Evolutionary conservation across 2,113 vertebrate species (phyloP), one percentile per base, ranked within the genome.

Genomic region (Microtus oregoni): DNA sequence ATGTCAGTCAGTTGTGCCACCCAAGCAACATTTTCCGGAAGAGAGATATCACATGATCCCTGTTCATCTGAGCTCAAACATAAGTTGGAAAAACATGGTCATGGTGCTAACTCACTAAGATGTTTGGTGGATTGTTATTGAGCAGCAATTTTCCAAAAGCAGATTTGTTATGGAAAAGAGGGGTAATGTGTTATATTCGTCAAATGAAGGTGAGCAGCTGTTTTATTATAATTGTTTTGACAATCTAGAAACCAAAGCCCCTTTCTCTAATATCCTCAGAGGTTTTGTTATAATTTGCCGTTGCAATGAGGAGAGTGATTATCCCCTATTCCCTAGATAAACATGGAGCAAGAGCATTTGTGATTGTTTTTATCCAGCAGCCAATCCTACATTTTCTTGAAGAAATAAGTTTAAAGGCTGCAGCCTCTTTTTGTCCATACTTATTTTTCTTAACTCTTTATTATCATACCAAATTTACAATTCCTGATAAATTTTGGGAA

Each of bases 181-280:
- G 83, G 58, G 28, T 95, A 63, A 79, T 75, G 92, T 87, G 63
- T 90, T 92, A 79, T 91, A 79, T 87, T 92, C 47, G 38, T 92
- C 70, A 58, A 20, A 67, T 72, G 90, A 83, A 96, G 88, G 89
- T 52, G 96, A 92, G 72, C 92, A 92, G 94, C 91, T 86, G 90
- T 92, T 93, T 87, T 76, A 90, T 90, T 78, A 11, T 77, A 44
- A 79, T 88, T 81, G 76, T 96, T 94, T 68, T 92, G 85, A 95
- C 73, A 78, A n/a, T 70, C 78, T 13, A 5, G 26, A 91, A 95
- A 44, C 3, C 70, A 79, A 87, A 93, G 41, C 11, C 81, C 87
- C 76, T 93, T 75, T 52, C 15, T 41, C 47, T 89, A 47, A 88
- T 61, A 82, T 96, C 95, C 86, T 94, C 73, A 24, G 96, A 91